phyloP scores from a whole-genome alignment of 2,797 vertebrate genomes.

The Coranthus polyacanthus region DNA sequence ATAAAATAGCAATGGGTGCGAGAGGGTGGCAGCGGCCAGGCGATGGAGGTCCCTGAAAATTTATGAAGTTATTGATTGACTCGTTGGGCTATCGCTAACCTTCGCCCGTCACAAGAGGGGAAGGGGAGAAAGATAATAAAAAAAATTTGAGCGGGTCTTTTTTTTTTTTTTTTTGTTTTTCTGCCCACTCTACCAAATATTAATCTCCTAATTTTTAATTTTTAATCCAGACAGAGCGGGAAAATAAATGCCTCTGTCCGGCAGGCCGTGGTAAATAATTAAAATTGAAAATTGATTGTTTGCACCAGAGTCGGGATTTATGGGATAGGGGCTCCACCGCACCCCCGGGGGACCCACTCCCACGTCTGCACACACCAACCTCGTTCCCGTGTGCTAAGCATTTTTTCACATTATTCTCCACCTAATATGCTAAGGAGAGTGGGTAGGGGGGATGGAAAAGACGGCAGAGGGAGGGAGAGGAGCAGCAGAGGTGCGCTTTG shows the following conservation, averaged over 20 bases:
- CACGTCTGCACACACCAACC: slow-evolving; percentile 84
- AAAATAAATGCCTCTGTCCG: slow-evolving; percentile 89
- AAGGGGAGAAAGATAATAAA: slow-evolving; percentile 75
- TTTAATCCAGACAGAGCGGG: slow-evolving; percentile 87
- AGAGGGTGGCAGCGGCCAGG: slow-evolving; percentile 57
- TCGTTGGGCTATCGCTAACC: slow-evolving; percentile 80
- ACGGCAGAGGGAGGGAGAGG: slow-evolving; percentile 51
- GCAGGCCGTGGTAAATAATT: slow-evolving; percentile 93
- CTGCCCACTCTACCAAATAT: slow-evolving; percentile 82
- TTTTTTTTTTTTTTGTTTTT: slow-evolving; percentile 64
- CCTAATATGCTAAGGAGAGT: slow-evolving; percentile 91
- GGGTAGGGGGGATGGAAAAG: slow-evolving; percentile 54
- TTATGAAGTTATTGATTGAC: slow-evolving; percentile 87
- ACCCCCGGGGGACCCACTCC: slow-evolving; percentile 86
- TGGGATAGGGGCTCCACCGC: slow-evolving; percentile 86
- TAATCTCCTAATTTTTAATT: slow-evolving; percentile 90
- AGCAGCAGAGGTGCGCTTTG: slow-evolving; percentile 71
- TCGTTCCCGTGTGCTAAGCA: slow-evolving; percentile 92
- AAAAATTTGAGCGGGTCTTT: slow-evolving; percentile 59
- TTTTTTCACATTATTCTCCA: slow-evolving; percentile 94
- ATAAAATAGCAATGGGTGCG: slow-evolving; percentile 70
- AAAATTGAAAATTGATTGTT: slow-evolving; percentile 97
- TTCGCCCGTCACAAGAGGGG: slow-evolving; percentile 60
- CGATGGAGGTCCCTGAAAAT: slow-evolving; percentile 75
- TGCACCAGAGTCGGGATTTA: slow-evolving; percentile 91